A percentile compares a stretch with the other conserved stretches of the same genome.
Conservation (phyloP, 2,888 invertebrate genomes). For the Rhaphigaster nebulosa region DNA sequence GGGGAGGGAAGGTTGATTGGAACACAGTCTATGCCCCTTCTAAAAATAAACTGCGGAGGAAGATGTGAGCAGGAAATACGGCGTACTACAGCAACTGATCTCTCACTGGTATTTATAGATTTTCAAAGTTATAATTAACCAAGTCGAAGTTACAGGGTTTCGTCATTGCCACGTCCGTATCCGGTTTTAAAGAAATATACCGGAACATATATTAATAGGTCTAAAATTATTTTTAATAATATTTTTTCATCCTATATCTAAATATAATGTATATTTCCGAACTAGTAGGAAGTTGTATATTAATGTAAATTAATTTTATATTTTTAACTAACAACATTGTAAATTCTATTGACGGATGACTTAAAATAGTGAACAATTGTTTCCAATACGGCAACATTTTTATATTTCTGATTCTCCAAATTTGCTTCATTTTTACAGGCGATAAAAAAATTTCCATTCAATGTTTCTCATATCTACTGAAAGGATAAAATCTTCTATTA, state of each 20-base stretch:
- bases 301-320: neutral
- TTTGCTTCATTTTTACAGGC: no score
- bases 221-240: neutral
- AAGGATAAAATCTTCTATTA: no score
- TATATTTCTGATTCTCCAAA: no score
- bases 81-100: conserved; percentile 22
- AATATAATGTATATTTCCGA: neutral
- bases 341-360: no score
- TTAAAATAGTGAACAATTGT: no score
- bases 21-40: conserved; percentile 23
- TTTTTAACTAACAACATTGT: no score
- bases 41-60: conserved; percentile 27
- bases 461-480: no score
- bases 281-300: neutral
- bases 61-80: conserved; percentile 25
- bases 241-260: neutral
- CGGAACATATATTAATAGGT: neutral
- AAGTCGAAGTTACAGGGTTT: neutral
- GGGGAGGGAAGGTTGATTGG: conserved; percentile 18
- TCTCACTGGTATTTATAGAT: neutral
- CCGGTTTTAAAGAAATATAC: neutral
- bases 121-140: neutral
- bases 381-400: no score
- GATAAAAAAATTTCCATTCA: no score
- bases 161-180: conserved; percentile 14